Base-by-base conservation (phyloP, 2,888 invertebrate species). In the Anorthoa munda region DNA sequence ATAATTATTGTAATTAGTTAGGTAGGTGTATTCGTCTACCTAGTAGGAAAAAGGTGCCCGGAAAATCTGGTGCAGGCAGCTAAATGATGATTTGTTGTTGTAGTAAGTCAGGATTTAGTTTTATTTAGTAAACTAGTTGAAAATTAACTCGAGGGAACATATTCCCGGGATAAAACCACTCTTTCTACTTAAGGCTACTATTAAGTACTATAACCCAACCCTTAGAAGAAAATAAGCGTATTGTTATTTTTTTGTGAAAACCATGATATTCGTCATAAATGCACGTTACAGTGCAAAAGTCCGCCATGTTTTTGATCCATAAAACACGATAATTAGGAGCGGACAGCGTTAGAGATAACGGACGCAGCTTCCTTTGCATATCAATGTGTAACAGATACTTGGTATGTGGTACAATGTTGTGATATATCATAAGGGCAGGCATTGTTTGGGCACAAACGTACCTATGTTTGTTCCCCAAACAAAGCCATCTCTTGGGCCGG, bases 341-440 rank as follows among this genome's bases (percentile, higher is more conserved):
- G 84, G 88, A 87, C 75, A 79, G 53, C 21, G 86, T 86, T 88
- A 87, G 69, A 70, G 76, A 80, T 86, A 89, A 84, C 84, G 77
- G 39, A 23, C 75, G 61, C 84, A 81, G 85, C 81, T 79, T 88
- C 89, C 89, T 87, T 63, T 77, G 51, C 12, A 26, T 84, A 81
- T 83, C 85, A 74, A 46, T 63, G 55, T 69, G 77, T 55, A 56
- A 72, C 59, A 81, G 59, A 53, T 50, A 60, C 31, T 50, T 26
- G n/a, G 7, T 46, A 31, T 68, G 18, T 31, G 45, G 23, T 21
- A 66, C 48, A 63, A 50, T 50, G 50, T 65, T 63, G 13, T 45
- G 18, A 45, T 59, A 53, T 61, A 26, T 51, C 31, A 39, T 59
- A 46, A 23, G 2, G 12, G 23, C 59, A 26, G 17, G n/a, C 7